phyloP scores from a whole-genome alignment of 2,113 vertebrate species.

The Saguinus imperator region DNA sequence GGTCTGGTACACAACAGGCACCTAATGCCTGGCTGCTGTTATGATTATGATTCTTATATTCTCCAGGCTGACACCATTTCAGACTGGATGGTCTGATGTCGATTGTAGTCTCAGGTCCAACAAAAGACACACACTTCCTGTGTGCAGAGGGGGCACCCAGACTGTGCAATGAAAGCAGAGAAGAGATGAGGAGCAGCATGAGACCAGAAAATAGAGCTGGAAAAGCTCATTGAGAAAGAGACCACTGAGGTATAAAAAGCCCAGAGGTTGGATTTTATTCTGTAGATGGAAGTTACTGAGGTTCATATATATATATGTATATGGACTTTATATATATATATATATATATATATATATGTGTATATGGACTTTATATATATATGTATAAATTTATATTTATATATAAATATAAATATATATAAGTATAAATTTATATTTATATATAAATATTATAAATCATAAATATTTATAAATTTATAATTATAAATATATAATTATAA shows the following conservation, averaged over 20 bases:
- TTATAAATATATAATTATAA: no score
- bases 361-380: background rate
- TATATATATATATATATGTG: background rate
- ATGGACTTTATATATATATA: background rate
- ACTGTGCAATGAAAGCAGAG: background rate
- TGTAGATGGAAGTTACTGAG: background rate
- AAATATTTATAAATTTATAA: no score
- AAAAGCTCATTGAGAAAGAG: background rate
- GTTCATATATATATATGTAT: background rate
- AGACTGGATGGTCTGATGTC: background rate
- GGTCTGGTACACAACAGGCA: background rate
- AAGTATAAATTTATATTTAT: no score
- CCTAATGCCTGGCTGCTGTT: background rate
- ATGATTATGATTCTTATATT: background rate
- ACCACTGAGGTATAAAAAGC: background rate
- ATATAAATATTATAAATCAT: no score
- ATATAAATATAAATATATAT: no score
- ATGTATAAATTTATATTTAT: no score
- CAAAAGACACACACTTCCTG: background rate
- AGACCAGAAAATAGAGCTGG: background rate
- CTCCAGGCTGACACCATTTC: background rate
- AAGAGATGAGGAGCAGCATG: background rate
- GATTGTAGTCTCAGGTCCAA: background rate
- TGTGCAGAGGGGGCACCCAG: background rate
- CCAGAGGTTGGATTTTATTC: conserved; percentile 7